Conservation (phyloP, 2,797 vertebrate genomes). For the Leontopithecus rosalia region DNA sequence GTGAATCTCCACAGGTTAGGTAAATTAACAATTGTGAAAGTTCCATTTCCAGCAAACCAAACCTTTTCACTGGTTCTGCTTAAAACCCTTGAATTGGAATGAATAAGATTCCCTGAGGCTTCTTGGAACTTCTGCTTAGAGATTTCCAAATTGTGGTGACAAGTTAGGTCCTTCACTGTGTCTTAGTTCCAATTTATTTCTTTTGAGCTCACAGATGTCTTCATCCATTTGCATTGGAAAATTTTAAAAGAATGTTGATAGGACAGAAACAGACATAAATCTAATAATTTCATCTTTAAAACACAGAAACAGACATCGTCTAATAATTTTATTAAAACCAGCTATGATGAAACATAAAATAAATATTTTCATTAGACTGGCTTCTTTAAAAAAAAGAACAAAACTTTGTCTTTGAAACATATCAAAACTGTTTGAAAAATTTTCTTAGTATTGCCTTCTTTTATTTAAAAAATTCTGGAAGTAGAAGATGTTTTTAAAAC, state of each 20-base stretch:
- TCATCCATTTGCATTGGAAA: not conserved
- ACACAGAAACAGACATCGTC: not conserved
- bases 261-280: not conserved
- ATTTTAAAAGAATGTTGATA: not conserved
- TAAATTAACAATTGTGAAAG: not conserved
- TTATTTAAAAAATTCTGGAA: not conserved
- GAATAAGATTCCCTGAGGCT: not conserved
- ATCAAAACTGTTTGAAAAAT: not conserved
- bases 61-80: accelerated
- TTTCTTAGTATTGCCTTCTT: not conserved
- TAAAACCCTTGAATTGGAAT: not conserved
- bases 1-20: not conserved
- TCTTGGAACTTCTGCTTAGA: not conserved
- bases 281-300: not conserved
- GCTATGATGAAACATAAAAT: not conserved
- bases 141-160: not conserved
- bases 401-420: not conserved
- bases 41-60: not conserved
- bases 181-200: not conserved
- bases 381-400: not conserved
- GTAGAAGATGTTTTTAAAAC: too few relatives aligned
- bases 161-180: accelerated
- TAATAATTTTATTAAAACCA: not conserved
- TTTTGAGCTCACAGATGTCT: not conserved
- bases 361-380: not conserved